phyloP scores from a whole-genome alignment of 2,888 invertebrate species.

The Phoenoteleia sp. region DNA sequence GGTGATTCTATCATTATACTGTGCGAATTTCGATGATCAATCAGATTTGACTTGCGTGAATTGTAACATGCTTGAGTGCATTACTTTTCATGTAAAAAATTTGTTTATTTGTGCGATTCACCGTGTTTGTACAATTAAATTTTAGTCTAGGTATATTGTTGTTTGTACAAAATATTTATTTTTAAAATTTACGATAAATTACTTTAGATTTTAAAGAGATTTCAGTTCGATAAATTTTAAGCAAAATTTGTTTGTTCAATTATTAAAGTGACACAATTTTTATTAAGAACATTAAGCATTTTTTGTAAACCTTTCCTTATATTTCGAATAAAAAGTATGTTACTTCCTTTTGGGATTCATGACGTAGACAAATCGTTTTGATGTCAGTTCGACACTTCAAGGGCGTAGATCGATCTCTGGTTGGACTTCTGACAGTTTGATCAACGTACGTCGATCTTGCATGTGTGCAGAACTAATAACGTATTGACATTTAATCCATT shows the following conservation, averaged over 20 bases:
- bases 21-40: conserved; percentile 57
- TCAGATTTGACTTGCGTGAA: conserved; percentile 53
- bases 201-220: too few species aligned
- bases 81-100: not conserved
- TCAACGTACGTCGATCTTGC: conserved; percentile 11
- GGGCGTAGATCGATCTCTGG: not conserved
- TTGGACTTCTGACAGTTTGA: conserved; percentile 5
- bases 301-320: too few species aligned
- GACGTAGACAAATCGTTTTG: not conserved
- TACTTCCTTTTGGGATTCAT: not conserved
- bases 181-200: too few species aligned
- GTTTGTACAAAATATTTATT: too few species aligned
- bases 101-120: not conserved
- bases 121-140: not conserved
- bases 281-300: too few species aligned
- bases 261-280: too few species aligned
- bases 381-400: not conserved
- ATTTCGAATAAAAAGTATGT: too few species aligned
- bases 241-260: too few species aligned
- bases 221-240: too few species aligned
- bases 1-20: conserved; percentile 65
- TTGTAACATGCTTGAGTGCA: conserved; percentile 32
- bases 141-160: too few species aligned
- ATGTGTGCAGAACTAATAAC: not conserved
- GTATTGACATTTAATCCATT: not conserved